Evolutionary conservation across 1,140 invertebrate genomes (phyloP), one percentile per base, ranked within the genome.

Genomic region (Pseudomyrmex cubaensis): DNA sequence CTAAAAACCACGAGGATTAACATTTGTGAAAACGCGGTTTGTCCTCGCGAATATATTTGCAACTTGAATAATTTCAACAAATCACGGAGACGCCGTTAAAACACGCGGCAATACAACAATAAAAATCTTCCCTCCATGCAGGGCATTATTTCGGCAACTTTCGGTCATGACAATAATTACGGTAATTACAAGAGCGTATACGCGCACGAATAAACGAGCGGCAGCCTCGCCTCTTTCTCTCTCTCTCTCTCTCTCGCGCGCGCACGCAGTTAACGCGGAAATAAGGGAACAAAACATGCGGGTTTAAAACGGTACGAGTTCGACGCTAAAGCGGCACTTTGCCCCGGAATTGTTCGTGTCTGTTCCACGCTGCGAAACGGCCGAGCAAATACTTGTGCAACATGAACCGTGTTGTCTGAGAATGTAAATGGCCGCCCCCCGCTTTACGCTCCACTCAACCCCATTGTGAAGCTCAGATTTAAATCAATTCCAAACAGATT

Each of bases 371-470:
- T 87, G 63, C 64, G 54, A 77, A 82, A 85, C 76, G 75, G 73
- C 48, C 72, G 62, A 20, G 72, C 83, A 85, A 88, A 88, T 76
- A 87, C 66, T 82, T 50, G 63, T 50, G 77, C 86, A 84, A 87
- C 78, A 87, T 66, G 44, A 82, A 87, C 73, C 62, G 64, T 54
- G 76, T 78, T 87, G 69, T 75, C 82, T 85, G 64, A 87, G 87
- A 86, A 90, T 85, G 87, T 83, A 86, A 90, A 91, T 90, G 88
- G 64, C 86, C 57, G 74, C 69, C 5, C 35, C 35, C 5, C 73
- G 44, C 82, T 76, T 89, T 57, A 89, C 82, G 70, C 70, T 56
- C 73, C 48, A 86, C 66, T 85, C 52, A 20, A 83, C 74, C 17
- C 59, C 35, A 25, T 59, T 69, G 52, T 35, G 22, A 22, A n/a